A percentile compares a stretch with the other conserved stretches of the same genome.
Evolutionary conservation across 2,113 vertebrate genomes (phyloP).

Genomic region (Cricetomys ansorgei): DNA sequence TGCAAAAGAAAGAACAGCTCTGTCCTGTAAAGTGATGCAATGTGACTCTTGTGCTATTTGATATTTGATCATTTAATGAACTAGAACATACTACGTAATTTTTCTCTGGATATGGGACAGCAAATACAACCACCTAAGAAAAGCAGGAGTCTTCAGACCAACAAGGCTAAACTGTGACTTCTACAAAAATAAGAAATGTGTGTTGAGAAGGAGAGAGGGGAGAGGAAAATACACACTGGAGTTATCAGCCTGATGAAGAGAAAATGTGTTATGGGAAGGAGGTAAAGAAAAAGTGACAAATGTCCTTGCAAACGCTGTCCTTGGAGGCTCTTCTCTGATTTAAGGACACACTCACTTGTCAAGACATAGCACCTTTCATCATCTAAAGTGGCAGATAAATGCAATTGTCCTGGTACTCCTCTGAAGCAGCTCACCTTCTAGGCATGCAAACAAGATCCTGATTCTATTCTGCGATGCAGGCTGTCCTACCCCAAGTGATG

Average conservation of each 20-base stretch:
- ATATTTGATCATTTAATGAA: not conserved
- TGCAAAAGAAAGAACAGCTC: not conserved
- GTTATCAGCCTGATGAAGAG: not conserved
- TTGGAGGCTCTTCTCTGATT: not conserved
- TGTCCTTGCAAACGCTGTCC: not conserved
- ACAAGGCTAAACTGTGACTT: not conserved
- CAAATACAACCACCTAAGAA: not conserved
- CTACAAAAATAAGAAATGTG: not conserved
- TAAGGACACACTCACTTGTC: not conserved
- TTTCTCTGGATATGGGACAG: not conserved
- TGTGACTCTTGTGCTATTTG: not conserved
- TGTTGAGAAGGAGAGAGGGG: not conserved
- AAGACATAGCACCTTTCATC: not conserved
- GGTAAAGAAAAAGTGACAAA: not conserved
- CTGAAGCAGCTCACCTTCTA: not conserved
- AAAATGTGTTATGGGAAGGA: not conserved
- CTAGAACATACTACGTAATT: not conserved
- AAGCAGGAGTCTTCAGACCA: not conserved
- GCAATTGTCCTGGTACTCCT: too few species aligned
- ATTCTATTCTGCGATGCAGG: not conserved
- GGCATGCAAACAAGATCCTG: not conserved
- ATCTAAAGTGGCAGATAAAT: not conserved
- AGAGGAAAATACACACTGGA: not conserved
- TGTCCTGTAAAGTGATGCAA: not conserved
- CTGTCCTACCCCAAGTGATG: not conserved